phyloP scores from a whole-genome alignment of 2,113 vertebrate species.

The Campylomormyrus numenius region DNA sequence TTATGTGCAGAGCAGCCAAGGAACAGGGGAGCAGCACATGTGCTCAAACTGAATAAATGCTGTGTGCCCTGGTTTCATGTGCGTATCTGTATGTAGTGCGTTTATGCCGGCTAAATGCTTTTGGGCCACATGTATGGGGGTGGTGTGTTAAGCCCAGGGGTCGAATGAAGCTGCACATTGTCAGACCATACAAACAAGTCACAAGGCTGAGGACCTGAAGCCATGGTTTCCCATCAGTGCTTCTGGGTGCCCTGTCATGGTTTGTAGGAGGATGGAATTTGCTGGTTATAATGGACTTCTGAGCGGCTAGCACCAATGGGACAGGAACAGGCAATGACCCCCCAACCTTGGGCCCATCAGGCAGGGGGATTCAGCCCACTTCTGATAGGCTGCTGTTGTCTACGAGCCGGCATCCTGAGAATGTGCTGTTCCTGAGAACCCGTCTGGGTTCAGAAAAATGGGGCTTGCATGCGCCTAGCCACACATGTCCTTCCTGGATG shows the following conservation, averaged over 20 bases:
- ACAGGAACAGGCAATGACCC: background rate
- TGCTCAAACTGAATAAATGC: background rate
- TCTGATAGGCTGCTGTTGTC: background rate
- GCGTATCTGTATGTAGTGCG: conserved; percentile 16
- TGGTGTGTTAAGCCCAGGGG: conserved; percentile 33
- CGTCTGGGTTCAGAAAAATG: background rate
- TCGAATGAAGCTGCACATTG: conserved; percentile 51
- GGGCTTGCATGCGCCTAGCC: background rate
- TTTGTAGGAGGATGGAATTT: background rate
- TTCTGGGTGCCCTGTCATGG: background rate
- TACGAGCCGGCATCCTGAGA: background rate
- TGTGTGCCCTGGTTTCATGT: background rate
- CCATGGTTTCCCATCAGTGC: background rate
- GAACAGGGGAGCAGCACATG: background rate
- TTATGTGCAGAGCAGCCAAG: background rate
- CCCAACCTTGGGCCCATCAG: background rate
- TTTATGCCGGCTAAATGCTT: conserved; percentile 18
- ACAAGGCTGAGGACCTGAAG: background rate
- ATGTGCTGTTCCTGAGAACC: background rate
- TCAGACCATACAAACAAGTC: conserved; percentile 14
- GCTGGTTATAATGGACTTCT: background rate
- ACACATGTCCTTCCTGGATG: background rate
- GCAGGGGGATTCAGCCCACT: background rate
- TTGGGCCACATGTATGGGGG: conserved; percentile 21
- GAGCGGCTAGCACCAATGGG: background rate